phyloP scores from a whole-genome alignment of 2,113 vertebrate species.

The Mixornis gularis region DNA sequence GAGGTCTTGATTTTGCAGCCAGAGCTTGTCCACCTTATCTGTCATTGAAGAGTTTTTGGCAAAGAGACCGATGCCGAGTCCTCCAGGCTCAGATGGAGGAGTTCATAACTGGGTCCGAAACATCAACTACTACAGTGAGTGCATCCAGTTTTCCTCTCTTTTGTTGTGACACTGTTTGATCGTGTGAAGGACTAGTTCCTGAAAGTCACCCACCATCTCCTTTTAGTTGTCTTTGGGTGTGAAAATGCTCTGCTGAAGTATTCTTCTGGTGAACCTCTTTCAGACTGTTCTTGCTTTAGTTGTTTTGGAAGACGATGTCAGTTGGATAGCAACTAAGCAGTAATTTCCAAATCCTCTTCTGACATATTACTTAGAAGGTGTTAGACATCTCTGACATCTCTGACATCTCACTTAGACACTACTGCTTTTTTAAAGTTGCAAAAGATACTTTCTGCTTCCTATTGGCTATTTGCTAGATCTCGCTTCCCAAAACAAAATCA shows the following conservation, averaged over 20 bases:
- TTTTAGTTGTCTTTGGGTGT: background rate
- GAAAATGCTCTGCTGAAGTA: background rate
- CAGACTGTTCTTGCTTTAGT: background rate
- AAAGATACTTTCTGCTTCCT: background rate
- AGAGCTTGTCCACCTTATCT: constrained; percentile 95
- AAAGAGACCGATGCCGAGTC: constrained; percentile 81
- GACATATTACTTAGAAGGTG: background rate
- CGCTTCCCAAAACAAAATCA: background rate
- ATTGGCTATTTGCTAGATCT: background rate
- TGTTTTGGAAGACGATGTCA: background rate
- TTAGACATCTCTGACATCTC: background rate
- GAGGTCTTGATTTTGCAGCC: constrained; percentile 73
- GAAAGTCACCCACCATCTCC: background rate
- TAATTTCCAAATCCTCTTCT: background rate
- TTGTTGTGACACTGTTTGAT: background rate
- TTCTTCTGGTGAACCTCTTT: background rate
- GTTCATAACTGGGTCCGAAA: constrained; percentile 89
- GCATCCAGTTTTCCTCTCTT: background rate
- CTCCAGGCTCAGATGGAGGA: constrained; percentile 72
- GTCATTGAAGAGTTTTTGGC: constrained; percentile 95
- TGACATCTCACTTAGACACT: background rate
- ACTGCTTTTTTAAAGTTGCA: background rate
- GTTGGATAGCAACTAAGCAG: background rate
- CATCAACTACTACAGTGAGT: constrained; percentile 95
- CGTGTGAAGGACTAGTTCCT: background rate